Conservation (phyloP, 2,113 vertebrate genomes). For the Mormyrus iriodes region DNA sequence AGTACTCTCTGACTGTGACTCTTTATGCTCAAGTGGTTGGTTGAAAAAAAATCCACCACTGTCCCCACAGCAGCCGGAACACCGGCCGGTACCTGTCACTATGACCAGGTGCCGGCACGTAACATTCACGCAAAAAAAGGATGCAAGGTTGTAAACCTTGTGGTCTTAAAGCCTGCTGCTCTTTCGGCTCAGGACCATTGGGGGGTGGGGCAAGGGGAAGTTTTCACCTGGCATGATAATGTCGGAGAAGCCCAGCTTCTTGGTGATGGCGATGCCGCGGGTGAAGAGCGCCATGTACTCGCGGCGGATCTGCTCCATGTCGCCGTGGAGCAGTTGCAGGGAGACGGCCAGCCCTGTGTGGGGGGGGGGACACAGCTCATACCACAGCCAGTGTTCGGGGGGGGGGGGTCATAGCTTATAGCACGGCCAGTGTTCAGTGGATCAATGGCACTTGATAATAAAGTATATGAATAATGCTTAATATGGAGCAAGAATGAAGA, state of each 20-base stretch:
- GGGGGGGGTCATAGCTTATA: too few relatives aligned
- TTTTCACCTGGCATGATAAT: constrained; percentile 94
- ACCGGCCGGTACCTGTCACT: too few relatives aligned
- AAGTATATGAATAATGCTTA: not conserved
- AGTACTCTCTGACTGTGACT: too few relatives aligned
- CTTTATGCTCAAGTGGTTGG: too few relatives aligned
- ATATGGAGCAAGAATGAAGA: not conserved
- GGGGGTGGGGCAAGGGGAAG: too few relatives aligned
- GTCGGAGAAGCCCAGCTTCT: constrained; percentile 93
- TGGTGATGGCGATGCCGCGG: constrained; percentile 87
- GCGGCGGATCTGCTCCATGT: constrained; percentile 90
- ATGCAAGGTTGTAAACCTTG: too few relatives aligned
- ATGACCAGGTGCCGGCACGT: too few relatives aligned
- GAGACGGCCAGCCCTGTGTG: constrained; percentile 61
- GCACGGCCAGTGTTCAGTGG: not conserved
- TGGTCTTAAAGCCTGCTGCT: too few relatives aligned
- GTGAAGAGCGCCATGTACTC: constrained; percentile 91
- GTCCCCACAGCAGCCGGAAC: too few relatives aligned
- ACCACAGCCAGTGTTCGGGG: not conserved
- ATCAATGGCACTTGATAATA: not conserved
- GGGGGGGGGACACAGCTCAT: not conserved
- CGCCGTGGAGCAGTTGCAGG: constrained; percentile 92
- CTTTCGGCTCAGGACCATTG: too few relatives aligned
- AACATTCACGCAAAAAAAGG: too few relatives aligned
- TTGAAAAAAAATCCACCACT: too few relatives aligned